Evolutionary conservation across 1,140 invertebrate genomes (phyloP).

Genomic region (Thereuonema tuberculata): DNA sequence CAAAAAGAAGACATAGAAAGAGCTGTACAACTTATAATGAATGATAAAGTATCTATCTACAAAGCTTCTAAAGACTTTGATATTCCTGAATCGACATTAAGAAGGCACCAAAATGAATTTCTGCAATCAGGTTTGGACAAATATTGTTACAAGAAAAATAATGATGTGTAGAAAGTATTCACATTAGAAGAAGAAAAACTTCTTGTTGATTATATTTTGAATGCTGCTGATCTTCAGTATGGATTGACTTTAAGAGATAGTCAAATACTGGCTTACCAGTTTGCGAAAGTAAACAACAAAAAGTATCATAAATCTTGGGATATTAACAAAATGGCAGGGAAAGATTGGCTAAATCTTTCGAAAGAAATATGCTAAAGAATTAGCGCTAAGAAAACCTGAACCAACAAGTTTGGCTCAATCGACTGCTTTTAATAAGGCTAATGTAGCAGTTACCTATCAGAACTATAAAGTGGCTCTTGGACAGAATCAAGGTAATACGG

Average conservation of each 20-base stretch:
- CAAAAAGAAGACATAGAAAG: not conserved
- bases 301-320: not conserved
- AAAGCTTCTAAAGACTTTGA: not conserved
- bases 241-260: not conserved
- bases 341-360: not conserved
- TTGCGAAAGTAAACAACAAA: not conserved
- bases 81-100: not conserved
- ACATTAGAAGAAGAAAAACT: too few relatives aligned
- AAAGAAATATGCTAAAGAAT: not conserved
- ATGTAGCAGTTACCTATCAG: not conserved
- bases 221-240: not conserved
- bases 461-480: not conserved
- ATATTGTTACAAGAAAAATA: not conserved
- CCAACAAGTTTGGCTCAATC: not conserved
- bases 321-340: not conserved
- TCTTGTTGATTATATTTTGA: not conserved
- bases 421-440: not conserved
- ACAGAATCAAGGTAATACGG: too few relatives aligned
- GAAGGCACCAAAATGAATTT: not conserved
- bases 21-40: not conserved
- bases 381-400: not conserved
- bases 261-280: not conserved
- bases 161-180: not conserved
- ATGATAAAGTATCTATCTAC: not conserved
- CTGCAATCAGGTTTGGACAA: not conserved